Conservation (phyloP, 2,113 vertebrate genomes). For the Coptodon bakossiorum region DNA sequence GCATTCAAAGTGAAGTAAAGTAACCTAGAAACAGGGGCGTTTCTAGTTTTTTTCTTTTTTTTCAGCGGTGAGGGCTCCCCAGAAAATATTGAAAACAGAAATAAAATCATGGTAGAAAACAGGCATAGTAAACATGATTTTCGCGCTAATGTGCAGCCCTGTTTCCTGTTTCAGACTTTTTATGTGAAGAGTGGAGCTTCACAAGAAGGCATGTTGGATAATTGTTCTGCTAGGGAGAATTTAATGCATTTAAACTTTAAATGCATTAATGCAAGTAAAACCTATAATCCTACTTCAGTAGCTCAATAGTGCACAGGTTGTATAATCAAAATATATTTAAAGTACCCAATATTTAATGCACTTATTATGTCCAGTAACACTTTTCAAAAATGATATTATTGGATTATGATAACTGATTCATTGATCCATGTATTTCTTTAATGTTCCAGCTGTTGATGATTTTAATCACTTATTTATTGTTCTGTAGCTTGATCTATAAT, state of each 20-base stretch:
- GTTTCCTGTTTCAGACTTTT: not conserved
- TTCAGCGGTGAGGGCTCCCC: not conserved
- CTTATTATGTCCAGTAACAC: not conserved
- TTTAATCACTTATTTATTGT: not conserved
- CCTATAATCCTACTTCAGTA: not conserved
- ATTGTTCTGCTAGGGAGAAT: not conserved
- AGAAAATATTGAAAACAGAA: not conserved
- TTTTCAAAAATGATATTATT: not conserved
- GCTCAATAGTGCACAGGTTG: not conserved
- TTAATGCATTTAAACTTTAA: not conserved
- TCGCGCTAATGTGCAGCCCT: not conserved
- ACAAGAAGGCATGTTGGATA: not conserved
- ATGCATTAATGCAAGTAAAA: not conserved
- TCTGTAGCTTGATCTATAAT: not conserved
- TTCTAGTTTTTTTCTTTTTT: not conserved
- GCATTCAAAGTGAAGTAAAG: not conserved
- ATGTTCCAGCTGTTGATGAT: not conserved
- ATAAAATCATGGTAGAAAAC: not conserved
- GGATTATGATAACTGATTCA: not conserved
- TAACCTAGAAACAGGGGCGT: not conserved
- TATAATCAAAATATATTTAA: not conserved
- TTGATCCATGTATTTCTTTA: not conserved
- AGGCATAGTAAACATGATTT: not conserved
- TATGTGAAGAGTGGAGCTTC: not conserved
- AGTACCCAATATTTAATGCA: not conserved